Evolutionary conservation across 2,113 vertebrate genomes (phyloP), one percentile per base, ranked within the genome.

Genomic region (Indri indri): DNA sequence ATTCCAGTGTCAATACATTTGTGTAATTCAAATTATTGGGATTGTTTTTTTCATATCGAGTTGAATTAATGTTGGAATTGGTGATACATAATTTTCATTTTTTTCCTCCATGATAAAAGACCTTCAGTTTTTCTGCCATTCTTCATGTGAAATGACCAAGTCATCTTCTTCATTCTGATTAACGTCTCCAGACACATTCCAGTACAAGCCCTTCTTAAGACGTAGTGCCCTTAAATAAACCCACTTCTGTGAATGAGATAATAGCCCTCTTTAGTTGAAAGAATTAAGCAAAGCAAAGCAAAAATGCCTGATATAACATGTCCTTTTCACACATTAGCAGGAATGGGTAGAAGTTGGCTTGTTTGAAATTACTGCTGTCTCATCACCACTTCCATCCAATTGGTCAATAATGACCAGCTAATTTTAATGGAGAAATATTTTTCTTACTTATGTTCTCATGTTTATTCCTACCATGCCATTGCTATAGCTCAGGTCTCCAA

Each of bases 51-150:
- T 37, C 18, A 57, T 13, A 27, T 20, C 84, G 34, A 87, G 1
- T 91, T 95, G 12, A 90, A 74, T 68, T 95, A n/a, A 57, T 54
- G 2, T 90, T 92, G 88, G n/a, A 74, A 66, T 10, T 84, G 17
- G 1, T 74, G 32, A 47, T 54, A 79, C 2, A 45, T 70, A 45
- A 70, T 66, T 57, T 91, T 65, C 2, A 70, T 30, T 77, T 79
- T 27, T 52, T 79, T 74, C 80, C 17, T 37, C 23, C 54, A 89
- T 18, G 17, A 50, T 45, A 77, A 81, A 89, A 7, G 16, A n/a
- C 3, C 6, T 45, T 77, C 18, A 10, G 34, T 37, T 74, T 76
- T 63, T 68, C 80, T 95, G 59, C 27, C 32, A 76, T 57, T 85
- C 8, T 42, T 79, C 37, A 11, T 40, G 2, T 59, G n/a, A 92